Conservation (phyloP, 2,797 vertebrate genomes). For the Sebastes itinus region DNA sequence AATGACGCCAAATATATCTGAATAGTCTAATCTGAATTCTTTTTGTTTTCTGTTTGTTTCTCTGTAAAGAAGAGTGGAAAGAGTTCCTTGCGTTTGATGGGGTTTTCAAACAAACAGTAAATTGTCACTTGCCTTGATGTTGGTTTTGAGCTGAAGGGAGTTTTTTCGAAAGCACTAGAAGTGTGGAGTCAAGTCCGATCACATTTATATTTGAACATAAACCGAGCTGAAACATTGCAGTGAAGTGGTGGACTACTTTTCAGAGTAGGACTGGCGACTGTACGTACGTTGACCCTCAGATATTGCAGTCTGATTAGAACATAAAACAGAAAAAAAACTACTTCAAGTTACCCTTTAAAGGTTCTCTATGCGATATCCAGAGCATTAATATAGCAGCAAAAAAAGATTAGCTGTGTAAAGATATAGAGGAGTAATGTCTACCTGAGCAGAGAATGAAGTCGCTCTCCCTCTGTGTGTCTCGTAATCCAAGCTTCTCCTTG, state of each 20-base stretch:
- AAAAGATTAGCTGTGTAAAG: too few species aligned
- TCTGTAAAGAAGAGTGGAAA: constrained; percentile 2
- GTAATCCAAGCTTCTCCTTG: too few species aligned
- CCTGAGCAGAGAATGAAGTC: too few species aligned
- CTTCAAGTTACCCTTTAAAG: not conserved
- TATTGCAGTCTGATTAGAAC: not conserved
- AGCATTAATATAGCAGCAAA: too few species aligned
- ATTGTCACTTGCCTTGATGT: constrained; percentile 11
- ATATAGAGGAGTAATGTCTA: too few species aligned
- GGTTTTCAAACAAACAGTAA: constrained; percentile 25
- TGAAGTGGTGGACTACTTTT: not conserved
- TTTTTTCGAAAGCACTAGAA: not conserved
- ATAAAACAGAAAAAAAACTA: not conserved
- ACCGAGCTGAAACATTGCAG: not conserved
- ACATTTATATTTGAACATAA: not conserved
- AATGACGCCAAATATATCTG: constrained; percentile 26
- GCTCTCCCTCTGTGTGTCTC: accelerated
- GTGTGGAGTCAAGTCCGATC: not conserved
- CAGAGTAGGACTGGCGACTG: not conserved
- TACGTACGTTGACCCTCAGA: not conserved
- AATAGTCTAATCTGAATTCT: not conserved
- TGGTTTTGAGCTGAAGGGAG: not conserved
- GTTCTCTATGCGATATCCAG: too few species aligned
- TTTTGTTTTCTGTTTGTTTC: not conserved
- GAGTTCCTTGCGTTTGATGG: constrained; percentile 16